Conservation (phyloP, 30 jellyfish, hydroid and myxozoan genomes). For the Mastigias papua region DNA sequence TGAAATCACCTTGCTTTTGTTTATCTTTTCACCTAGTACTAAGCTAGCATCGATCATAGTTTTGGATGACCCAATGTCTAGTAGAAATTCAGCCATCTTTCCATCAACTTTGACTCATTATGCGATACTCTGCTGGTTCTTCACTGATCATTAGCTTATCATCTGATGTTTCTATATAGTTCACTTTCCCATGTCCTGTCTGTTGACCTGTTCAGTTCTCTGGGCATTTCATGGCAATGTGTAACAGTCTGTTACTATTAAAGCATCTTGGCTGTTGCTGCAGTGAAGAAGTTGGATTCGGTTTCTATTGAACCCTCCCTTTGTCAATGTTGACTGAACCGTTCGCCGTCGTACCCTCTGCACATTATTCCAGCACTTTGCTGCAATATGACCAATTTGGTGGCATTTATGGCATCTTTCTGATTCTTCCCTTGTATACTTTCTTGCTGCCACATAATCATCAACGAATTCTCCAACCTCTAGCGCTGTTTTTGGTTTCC, state of each 20-base stretch:
- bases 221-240: not conserved
- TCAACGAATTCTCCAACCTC: not conserved
- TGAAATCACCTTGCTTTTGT: not conserved
- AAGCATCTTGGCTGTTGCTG: not conserved
- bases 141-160: no score
- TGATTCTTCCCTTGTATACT: not conserved
- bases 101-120: not conserved
- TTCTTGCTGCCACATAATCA: not conserved
- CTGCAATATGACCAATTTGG: not conserved
- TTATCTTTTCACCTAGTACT: not conserved
- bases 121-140: not conserved
- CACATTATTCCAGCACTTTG: not conserved
- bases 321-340: not conserved
- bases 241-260: not conserved
- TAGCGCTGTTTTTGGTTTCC: constrained; percentile 10
- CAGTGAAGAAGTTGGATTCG: not conserved
- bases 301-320: not conserved
- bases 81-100: not conserved
- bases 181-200: not conserved
- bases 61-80: not conserved
- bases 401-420: not conserved
- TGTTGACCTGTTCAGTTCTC: not conserved
- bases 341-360: not conserved
- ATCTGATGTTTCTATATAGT: not conserved
- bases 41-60: not conserved